Percentiles rank a stretch among this genome's conserved stretches.
phyloP scores from a whole-genome alignment of 1,140 invertebrate genomes.

The Lasioglossum baleicum region DNA sequence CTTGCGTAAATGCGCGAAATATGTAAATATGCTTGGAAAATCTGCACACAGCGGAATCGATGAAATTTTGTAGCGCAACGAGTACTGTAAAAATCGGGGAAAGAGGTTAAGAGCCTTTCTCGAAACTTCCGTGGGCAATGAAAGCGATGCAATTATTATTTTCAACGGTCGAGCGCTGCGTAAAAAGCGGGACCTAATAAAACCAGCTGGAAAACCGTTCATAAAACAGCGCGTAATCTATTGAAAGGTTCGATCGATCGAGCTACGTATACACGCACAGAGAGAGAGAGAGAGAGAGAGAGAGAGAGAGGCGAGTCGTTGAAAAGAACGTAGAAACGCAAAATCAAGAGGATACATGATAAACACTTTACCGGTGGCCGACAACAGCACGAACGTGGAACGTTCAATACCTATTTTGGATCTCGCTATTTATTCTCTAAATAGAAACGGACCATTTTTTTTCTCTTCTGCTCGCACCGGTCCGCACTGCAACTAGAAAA shows the following conservation, averaged over 20 bases:
- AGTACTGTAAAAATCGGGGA: too few species aligned
- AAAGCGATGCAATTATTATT: too few species aligned
- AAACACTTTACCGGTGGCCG: background rate
- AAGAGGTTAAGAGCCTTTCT: too few species aligned
- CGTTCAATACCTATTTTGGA: background rate
- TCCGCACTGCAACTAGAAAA: background rate
- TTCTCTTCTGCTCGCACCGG: background rate
- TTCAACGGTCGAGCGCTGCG: too few species aligned
- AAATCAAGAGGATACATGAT: background rate
- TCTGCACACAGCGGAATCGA: too few species aligned
- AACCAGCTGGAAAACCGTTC: background rate
- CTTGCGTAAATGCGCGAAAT: too few species aligned
- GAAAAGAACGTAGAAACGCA: background rate
- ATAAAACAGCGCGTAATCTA: background rate
- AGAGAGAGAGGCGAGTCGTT: background rate
- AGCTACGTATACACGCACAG: too few species aligned
- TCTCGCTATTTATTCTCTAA: conserved; percentile 10
- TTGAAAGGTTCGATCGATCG: background rate
- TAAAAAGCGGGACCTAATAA: background rate
- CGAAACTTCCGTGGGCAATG: too few species aligned
- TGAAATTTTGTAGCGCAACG: too few species aligned
- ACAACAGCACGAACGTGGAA: background rate
- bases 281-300: too few species aligned
- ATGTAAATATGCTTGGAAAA: too few species aligned
- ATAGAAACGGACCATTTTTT: conserved; percentile 16